Evolutionary conservation across 2,888 invertebrate genomes (phyloP).

Genomic region (Nematopogon swammerdamellus): DNA sequence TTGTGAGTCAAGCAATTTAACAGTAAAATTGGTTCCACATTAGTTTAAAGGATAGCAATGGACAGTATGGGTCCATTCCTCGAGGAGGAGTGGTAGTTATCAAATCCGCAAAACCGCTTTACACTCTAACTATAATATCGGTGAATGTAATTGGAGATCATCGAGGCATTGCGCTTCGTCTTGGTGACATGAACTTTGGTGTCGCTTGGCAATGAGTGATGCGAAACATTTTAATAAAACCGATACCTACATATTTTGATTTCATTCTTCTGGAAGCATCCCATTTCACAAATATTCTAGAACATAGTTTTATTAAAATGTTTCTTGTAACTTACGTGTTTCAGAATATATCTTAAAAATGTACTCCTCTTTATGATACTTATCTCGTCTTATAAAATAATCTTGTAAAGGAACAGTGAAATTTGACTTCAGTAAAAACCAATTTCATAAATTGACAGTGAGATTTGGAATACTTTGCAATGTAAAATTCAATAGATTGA

Average conservation of each 20-base stretch:
- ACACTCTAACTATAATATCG: too few species aligned
- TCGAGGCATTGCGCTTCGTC: too few species aligned
- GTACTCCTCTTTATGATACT: conserved; percentile 36
- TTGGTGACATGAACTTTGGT: too few species aligned
- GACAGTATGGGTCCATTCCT: too few species aligned
- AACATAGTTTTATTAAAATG: conserved; percentile 34
- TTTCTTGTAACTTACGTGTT: conserved; percentile 39
- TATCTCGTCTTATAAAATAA: conserved; percentile 36
- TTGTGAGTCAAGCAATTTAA: too few species aligned
- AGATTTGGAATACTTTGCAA: conserved; percentile 31
- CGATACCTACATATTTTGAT: conserved; percentile 34
- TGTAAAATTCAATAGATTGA: conserved; percentile 53
- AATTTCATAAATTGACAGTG: conserved; percentile 27
- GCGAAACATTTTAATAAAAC: conserved; percentile 39
- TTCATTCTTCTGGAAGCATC: conserved; percentile 31
- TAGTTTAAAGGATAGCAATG: too few species aligned
- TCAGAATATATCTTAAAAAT: conserved; percentile 38
- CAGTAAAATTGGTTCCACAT: too few species aligned
- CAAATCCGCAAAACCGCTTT: too few species aligned
- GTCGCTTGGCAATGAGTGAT: conserved; percentile 48
- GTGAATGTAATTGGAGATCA: too few species aligned
- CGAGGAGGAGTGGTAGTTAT: too few species aligned
- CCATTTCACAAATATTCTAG: conserved; percentile 44
- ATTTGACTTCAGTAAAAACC: conserved; percentile 24
- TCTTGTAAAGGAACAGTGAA: conserved; percentile 44